These are phyloP conservation scores for Aphelenchoides fujianensis DNA, from an alignment of 1,140 invertebrate species.

Conservation along the genomic window DNA sequence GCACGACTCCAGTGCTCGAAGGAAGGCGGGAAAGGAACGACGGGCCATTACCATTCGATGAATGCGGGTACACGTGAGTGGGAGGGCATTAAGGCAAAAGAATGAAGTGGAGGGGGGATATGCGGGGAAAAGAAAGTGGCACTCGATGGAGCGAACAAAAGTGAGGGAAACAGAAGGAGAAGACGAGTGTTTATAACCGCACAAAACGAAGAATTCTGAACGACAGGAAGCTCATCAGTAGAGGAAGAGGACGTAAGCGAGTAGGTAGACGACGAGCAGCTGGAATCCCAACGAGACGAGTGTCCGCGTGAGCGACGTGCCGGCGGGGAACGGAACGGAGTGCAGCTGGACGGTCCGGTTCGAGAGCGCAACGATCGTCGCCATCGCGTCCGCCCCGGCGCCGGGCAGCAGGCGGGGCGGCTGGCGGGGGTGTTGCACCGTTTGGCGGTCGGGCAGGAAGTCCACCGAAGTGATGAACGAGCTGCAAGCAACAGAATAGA, in stretches of 20 bases:
- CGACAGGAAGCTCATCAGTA: background rate
- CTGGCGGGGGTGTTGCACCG: background rate
- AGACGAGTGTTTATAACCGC: no score
- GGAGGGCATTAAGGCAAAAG: no score
- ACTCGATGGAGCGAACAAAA: no score
- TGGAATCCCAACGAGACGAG: slow-evolving; percentile 3
- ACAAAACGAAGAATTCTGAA: background rate
- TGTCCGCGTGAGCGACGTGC: background rate
- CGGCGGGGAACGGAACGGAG: slow-evolving; percentile 20
- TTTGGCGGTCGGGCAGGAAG: slow-evolving; percentile 19
- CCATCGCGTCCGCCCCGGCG: background rate
- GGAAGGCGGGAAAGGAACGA: no score
- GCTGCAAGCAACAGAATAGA: no score
- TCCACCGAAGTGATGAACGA: slow-evolving; percentile 24
- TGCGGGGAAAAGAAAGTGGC: no score
- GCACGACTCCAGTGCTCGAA: no score
- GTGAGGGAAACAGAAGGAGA: no score
- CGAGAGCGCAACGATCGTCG: slow-evolving; percentile 18
- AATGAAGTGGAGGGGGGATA: no score
- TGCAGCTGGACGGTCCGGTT: slow-evolving; percentile 18
- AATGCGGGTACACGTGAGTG: no score
- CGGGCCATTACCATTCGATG: no score
- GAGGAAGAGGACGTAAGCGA: slow-evolving; percentile 10
- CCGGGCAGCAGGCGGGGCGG: slow-evolving; percentile 20
- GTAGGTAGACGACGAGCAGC: background rate